Conservation (phyloP, 1,140 invertebrate species). For the Druon quercuslanigerum region DNA sequence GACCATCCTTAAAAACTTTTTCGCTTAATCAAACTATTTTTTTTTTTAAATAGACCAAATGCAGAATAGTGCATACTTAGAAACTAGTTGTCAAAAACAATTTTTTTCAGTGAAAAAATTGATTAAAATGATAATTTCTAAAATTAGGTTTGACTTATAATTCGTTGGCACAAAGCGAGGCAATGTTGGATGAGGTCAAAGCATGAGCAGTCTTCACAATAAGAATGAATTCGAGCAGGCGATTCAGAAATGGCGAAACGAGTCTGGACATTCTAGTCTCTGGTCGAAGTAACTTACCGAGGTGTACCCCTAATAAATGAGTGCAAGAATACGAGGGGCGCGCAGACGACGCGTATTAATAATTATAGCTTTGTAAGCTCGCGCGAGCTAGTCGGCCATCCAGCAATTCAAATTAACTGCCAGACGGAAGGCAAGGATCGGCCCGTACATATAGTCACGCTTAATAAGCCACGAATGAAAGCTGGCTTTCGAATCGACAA, state of each 20-base stretch:
- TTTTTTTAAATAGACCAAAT: too few species aligned
- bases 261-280: conserved; percentile 26
- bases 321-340: conserved; percentile 56
- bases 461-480: conserved; percentile 58
- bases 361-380: conserved; percentile 71
- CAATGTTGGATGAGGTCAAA: conserved; percentile 29
- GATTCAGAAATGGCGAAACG: conserved; percentile 28
- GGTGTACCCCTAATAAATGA: conserved; percentile 69
- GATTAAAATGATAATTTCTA: conserved; percentile 38
- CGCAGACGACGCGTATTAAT: conserved; percentile 74
- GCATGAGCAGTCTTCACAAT: neutral
- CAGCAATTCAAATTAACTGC: conserved; percentile 68
- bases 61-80: too few species aligned
- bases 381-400: conserved; percentile 48
- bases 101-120: neutral
- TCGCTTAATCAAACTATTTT: too few species aligned
- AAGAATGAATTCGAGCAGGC: conserved; percentile 3
- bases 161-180: conserved; percentile 29
- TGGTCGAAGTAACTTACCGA: conserved; percentile 42
- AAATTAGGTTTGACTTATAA: conserved; percentile 40
- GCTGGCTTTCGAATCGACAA: conserved; percentile 51
- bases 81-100: conserved; percentile 2
- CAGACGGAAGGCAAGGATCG: conserved; percentile 48
- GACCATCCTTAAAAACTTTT: too few species aligned
- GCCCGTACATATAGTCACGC: conserved; percentile 47